These are phyloP conservation scores for Seladonia tumulorum DNA, from an alignment of 2,888 invertebrate species.

Conservation along the genomic window DNA sequence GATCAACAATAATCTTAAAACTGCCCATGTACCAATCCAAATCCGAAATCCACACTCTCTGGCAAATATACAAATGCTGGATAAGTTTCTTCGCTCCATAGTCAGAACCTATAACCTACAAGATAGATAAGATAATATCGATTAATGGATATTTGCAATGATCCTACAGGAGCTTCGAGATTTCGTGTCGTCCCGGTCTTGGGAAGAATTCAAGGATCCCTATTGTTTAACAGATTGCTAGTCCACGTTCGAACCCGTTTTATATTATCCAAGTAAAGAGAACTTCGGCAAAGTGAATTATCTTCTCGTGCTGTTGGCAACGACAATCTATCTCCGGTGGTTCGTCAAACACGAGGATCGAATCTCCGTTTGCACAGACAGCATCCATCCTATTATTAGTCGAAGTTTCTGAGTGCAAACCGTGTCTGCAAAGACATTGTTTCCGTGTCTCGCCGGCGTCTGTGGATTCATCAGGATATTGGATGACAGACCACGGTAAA, in stretches of 20 bases:
- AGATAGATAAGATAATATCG: not conserved
- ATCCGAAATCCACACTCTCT: no score
- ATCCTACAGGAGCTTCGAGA: not conserved
- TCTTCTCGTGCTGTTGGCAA: not conserved
- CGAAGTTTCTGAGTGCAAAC: constrained; percentile 5
- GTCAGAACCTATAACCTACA: no score
- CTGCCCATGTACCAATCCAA: no score
- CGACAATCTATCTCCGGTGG: not conserved
- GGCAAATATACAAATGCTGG: no score
- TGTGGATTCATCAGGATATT: not conserved
- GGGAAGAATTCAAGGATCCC: not conserved
- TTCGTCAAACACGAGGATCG: not conserved
- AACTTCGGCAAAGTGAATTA: not conserved
- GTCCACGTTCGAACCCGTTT: not conserved
- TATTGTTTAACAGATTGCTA: not conserved
- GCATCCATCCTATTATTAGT: constrained; percentile 27
- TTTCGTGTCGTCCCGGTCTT: not conserved
- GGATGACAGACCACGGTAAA: constrained; percentile 3
- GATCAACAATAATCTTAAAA: no score
- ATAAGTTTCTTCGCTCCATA: no score
- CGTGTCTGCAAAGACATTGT: constrained; percentile 10
- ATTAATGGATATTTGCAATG: not conserved
- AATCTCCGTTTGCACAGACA: not conserved
- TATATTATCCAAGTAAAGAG: not conserved
- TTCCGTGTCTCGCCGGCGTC: not conserved